phyloP scores from a whole-genome alignment of 2,797 vertebrate genomes.

The Crax fasciolata region DNA sequence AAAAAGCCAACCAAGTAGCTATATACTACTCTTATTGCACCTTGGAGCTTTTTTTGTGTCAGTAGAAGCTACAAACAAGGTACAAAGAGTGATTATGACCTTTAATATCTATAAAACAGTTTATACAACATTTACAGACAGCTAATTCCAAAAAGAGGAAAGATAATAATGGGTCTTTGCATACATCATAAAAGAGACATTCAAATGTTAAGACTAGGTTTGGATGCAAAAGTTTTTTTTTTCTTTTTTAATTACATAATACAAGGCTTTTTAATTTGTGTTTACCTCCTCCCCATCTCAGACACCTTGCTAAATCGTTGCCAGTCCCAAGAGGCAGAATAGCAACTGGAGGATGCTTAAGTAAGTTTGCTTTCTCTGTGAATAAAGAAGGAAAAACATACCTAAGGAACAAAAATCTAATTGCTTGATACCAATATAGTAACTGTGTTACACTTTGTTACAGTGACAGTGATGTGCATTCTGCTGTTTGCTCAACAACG shows the following conservation, averaged over 20 bases:
- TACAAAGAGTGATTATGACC: not conserved
- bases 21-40: not conserved
- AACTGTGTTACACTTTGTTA: not conserved
- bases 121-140: not conserved
- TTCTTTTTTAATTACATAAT: not conserved
- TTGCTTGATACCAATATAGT: not conserved
- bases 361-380: conserved; percentile 94
- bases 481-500: not conserved
- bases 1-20: conserved; percentile 4
- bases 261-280: not conserved
- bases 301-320: conserved; percentile 94
- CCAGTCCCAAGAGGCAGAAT: conserved; percentile 96
- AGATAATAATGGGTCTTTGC: not conserved
- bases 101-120: not conserved
- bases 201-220: not conserved
- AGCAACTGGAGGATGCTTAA: conserved; percentile 93
- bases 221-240: not conserved
- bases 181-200: not conserved
- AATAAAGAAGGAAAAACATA: conserved; percentile 49
- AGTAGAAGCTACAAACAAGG: not conserved
- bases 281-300: conserved; percentile 97
- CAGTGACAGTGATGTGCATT: not conserved
- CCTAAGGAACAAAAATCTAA: not conserved
- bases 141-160: not conserved
- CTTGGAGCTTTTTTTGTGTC: not conserved